These are phyloP conservation scores for Oncorhynchus gorbuscha DNA, from an alignment of 2,113 vertebrate genomes.

Conservation along the genomic window DNA sequence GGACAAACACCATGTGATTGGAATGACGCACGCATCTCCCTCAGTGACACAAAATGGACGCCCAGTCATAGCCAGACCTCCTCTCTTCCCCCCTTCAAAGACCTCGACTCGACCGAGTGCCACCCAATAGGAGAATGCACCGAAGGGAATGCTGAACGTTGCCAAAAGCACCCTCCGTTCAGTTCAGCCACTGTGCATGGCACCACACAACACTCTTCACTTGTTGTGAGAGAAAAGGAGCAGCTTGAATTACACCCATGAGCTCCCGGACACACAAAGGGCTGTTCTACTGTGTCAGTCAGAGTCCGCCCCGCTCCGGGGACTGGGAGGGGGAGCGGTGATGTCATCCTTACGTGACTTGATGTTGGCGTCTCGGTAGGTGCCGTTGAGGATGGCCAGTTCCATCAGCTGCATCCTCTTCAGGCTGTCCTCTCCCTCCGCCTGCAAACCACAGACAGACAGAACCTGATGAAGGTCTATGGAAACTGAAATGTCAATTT, in stretches of 20 bases:
- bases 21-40: background rate
- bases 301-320: background rate
- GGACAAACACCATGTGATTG: slow-evolving; percentile 5
- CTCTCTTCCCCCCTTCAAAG: background rate
- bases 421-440: slow-evolving; percentile 93
- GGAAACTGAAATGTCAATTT: background rate
- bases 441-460: slow-evolving; percentile 63
- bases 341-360: slow-evolving; percentile 86
- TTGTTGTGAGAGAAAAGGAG: background rate
- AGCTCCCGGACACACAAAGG: background rate
- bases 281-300: background rate
- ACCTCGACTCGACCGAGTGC: background rate
- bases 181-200: background rate
- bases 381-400: slow-evolving; percentile 92
- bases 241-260: slow-evolving; percentile 1
- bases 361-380: slow-evolving; percentile 93
- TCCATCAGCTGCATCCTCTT: slow-evolving; percentile 98
- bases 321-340: background rate
- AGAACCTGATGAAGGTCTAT: slow-evolving; percentile 4
- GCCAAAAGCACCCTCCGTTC: background rate
- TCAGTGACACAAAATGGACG: slow-evolving; percentile 3
- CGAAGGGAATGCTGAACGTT: background rate
- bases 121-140: background rate
- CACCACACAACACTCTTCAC: background rate
- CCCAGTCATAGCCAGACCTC: slow-evolving; percentile 3